phyloP scores from a whole-genome alignment of 2,888 invertebrate genomes.

The Sussaba pulchella region DNA sequence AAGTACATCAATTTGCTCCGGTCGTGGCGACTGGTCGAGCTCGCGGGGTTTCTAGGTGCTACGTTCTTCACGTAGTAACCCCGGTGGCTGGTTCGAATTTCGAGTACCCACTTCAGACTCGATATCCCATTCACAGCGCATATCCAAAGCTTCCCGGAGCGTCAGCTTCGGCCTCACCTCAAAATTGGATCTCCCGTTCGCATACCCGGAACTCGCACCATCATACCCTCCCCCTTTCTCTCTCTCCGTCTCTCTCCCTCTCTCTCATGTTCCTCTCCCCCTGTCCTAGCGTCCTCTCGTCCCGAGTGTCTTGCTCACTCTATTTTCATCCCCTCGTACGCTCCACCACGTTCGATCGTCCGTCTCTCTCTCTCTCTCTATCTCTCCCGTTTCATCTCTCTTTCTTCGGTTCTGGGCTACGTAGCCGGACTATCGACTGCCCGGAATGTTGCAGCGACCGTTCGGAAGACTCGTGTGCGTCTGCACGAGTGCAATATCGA shows the following conservation, averaged over 20 bases:
- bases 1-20: slow-evolving; percentile 69
- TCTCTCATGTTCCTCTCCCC: neutral
- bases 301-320: slow-evolving; percentile 11
- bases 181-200: slow-evolving; percentile 69
- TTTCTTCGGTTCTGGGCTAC: slow-evolving; percentile 4
- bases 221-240: slow-evolving; percentile 11
- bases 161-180: slow-evolving; percentile 61
- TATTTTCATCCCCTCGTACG: neutral
- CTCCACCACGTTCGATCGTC: neutral
- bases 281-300: neutral
- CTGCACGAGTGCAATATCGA: slow-evolving; percentile 34
- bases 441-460: slow-evolving; percentile 34
- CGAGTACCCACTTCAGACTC: slow-evolving; percentile 71
- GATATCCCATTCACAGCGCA: slow-evolving; percentile 66
- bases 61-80: slow-evolving; percentile 21
- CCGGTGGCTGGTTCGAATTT: slow-evolving; percentile 66
- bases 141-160: slow-evolving; percentile 52
- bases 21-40: slow-evolving; percentile 47
- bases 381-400: neutral
- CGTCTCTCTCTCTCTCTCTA: neutral
- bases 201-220: slow-evolving; percentile 21
- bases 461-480: slow-evolving; percentile 33
- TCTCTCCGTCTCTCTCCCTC: too few species aligned
- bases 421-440: slow-evolving; percentile 4
- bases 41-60: slow-evolving; percentile 12